phyloP scores from a whole-genome alignment of 2,888 invertebrate genomes.

The Thereva unica region DNA sequence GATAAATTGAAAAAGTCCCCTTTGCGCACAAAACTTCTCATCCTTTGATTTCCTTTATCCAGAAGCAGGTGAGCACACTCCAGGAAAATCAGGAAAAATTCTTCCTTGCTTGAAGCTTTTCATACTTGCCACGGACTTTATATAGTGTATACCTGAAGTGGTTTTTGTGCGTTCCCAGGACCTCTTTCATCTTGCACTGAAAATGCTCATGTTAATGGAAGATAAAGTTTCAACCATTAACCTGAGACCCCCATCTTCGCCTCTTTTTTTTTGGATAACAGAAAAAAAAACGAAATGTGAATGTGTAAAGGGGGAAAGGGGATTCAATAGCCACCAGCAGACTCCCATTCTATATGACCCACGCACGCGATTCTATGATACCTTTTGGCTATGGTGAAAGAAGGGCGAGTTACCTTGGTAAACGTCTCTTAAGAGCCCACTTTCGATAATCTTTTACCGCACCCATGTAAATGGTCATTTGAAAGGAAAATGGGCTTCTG shows the following conservation, averaged over 20 bases:
- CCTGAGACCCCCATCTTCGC: slow-evolving; percentile 15
- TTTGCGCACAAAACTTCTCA: no score
- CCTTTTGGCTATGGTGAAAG: neutral
- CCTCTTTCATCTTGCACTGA: neutral
- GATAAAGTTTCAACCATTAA: slow-evolving; percentile 2
- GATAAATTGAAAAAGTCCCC: no score
- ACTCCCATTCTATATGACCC: no score
- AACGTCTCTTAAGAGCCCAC: slow-evolving; percentile 31
- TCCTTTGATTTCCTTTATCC: no score
- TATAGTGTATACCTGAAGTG: no score
- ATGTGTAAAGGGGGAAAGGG: neutral
- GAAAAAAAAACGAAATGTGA: slow-evolving; percentile 19
- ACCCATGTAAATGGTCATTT: slow-evolving; percentile 34
- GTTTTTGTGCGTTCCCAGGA: no score
- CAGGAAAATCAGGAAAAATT: no score
- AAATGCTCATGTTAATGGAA: slow-evolving; percentile 2
- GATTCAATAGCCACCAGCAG: neutral
- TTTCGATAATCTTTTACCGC: slow-evolving; percentile 20
- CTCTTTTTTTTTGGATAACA: slow-evolving; percentile 3
- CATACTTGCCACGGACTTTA: no score
- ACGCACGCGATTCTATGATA: slow-evolving; percentile 14
- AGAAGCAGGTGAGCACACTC: no score
- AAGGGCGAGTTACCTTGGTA: slow-evolving; percentile 5
- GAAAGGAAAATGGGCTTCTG: slow-evolving; percentile 23
- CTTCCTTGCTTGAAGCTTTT: no score